Evolutionary conservation across 2,797 vertebrate species (phyloP), one percentile per base, ranked within the genome.

Genomic region (Kryptopterus vitreolus): DNA sequence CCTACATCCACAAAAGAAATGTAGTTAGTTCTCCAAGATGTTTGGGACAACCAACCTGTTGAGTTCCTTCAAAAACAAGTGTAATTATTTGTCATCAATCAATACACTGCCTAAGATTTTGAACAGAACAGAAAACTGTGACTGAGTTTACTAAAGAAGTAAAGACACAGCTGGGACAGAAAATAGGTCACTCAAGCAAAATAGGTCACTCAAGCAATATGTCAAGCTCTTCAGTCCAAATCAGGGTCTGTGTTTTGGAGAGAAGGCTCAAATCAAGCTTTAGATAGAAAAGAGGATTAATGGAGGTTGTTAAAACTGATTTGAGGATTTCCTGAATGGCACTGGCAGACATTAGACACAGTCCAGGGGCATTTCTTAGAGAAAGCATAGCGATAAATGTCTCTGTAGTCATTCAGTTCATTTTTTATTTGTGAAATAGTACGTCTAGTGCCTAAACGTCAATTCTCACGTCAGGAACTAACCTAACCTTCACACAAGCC

Each of bases 271-370:
- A 92, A 92, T 93, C 86, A 92, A 91, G 88, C 79, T 85, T 85
- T 90, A 90, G 89, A 62, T 85, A 90, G 90, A 90, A 93, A 94
- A 94, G 92, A 90, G 90, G 92, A 91, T 94, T 94, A 94, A 86
- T 87, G 81, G 74, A 83, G 83, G 86, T 89, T 90, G 84, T 91
- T 92, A 86, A 88, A 87, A 91, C 87, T 86, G 87, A 86, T 78
- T 88, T 84, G 77, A 79, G 81, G 84, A 89, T 91, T 92, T 93
- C 90, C 87, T 74, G 84, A 90, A 38, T 87, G 50, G 85, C 84
- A 77, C 75, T 90, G 91, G 89, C 90, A 79, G 78, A 78, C 88
- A 89, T 87, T 22, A 80, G 84, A 78, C 62, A 63, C 62, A 73
- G 31, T 22, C 33, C 69, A 35, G 18, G 53, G 13, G 38, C 31